Conservation (phyloP, 2,113 vertebrate genomes). For the Laterallus jamaicensis region DNA sequence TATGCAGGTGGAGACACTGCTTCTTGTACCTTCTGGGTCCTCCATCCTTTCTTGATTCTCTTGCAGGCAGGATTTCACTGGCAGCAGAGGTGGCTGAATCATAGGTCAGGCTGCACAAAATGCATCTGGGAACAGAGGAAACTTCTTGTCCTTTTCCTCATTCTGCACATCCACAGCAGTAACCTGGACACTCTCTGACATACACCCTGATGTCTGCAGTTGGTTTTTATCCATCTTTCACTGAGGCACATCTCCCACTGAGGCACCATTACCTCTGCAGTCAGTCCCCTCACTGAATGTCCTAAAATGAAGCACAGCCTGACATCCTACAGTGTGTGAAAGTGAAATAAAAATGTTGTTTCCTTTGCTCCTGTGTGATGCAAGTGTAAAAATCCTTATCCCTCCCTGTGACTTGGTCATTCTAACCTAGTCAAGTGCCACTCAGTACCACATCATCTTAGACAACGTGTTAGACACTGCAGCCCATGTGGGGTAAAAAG, state of each 20-base stretch:
- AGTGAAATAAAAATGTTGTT: slow-evolving; percentile 8
- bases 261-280: not conserved
- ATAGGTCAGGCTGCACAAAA: not conserved
- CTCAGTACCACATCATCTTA: not conserved
- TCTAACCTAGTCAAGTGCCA: not conserved
- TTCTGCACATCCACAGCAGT: not conserved
- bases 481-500: not conserved
- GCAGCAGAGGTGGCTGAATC: not conserved
- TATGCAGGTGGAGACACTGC: not conserved
- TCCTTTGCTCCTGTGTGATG: not conserved
- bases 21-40: not conserved
- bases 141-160: not conserved
- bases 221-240: not conserved
- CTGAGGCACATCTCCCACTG: not conserved
- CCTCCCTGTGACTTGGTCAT: not conserved
- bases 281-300: not conserved
- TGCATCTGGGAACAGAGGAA: not conserved
- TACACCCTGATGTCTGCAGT: not conserved
- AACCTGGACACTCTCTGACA: not conserved
- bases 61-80: not conserved
- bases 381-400: not conserved
- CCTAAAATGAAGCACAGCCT: not conserved
- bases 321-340: not conserved
- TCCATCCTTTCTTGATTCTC: not conserved
- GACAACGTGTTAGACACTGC: not conserved